Evolutionary conservation across 2,888 invertebrate species (phyloP), one percentile per base, ranked within the genome.

Genomic region (Ophion costatus): DNA sequence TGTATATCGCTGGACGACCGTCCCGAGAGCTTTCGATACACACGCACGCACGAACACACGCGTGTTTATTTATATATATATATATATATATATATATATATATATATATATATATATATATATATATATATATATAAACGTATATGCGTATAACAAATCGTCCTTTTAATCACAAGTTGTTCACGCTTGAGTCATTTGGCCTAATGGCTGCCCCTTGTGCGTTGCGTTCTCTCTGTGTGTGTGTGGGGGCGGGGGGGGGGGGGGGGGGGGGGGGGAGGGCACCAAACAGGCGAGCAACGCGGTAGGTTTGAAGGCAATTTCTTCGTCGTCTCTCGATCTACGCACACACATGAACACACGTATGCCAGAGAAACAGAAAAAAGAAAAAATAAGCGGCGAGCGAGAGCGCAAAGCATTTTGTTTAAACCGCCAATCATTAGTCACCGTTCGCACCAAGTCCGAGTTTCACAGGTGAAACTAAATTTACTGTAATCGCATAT

Each of bases 161-260:
- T 86, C 87, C 91, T 91, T 93, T 92, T 92, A 92, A 93, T 93
- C 92, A 92, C 91, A 89, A 88, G 89, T 89, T 89, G 90, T 90
- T 91, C 88, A 90, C 90, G 90, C 89, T 90, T 87, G 86, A 88
- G 88, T 90, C 90, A 89, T 90, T 90, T 90, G 90, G 88, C 87
- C 88, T 90, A 91, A 91, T 91, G 90, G 90, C 75, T 82, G 88
- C 88, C 91, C 88, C 91, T 92, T 92, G 91, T 85, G 74, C 81
- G 73, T 92, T 91, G 75, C 71, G 71, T 81, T 33, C 20, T 20
- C 63, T 45, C 57, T 78, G 45, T 61, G 24, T 29, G 38, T 20
- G 33, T 20, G 29, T 33, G 24, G 11, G n/a, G 9, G 66, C 33
- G 51, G 17, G 56, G 11, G 20, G 59, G 1, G 20, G 20, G 59